Percentiles rank a stretch among this genome's conserved stretches.
These are phyloP conservation scores for Morelia viridis DNA, from an alignment of 2,797 vertebrate genomes.

Conservation along the genomic window DNA sequence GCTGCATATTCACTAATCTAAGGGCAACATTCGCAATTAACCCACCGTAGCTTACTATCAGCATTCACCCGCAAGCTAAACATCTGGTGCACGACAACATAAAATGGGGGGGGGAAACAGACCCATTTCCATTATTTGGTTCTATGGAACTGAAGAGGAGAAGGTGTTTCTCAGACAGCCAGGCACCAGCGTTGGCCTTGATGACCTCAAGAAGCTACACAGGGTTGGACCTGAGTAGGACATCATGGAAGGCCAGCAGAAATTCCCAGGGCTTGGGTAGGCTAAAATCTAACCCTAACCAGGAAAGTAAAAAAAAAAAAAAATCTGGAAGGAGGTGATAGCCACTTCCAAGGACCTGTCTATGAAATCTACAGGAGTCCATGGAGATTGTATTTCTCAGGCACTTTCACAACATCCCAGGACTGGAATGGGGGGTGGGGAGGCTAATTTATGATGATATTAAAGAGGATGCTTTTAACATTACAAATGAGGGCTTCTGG, in stretches of 20 bases:
- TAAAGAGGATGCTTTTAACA: slow-evolving; percentile 52
- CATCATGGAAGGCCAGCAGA: background rate
- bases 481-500: slow-evolving; percentile 68
- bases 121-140: slow-evolving; percentile 77
- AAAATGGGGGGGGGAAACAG: slow-evolving; percentile 63
- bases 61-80: slow-evolving; percentile 62
- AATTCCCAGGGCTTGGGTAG: background rate
- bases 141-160: slow-evolving; percentile 68
- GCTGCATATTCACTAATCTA: slow-evolving; percentile 62
- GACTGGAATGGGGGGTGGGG: slow-evolving; percentile 24
- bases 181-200: background rate
- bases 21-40: slow-evolving; percentile 67
- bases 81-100: slow-evolving; percentile 59
- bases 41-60: slow-evolving; percentile 49
- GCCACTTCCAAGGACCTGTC: too few species aligned
- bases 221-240: background rate
- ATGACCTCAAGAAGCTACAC: background rate
- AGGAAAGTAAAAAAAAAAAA: background rate
- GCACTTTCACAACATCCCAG: slow-evolving; percentile 66
- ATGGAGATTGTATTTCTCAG: slow-evolving; percentile 16
- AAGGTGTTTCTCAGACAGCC: slow-evolving; percentile 44
- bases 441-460: background rate
- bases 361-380: background rate
- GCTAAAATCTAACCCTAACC: background rate
- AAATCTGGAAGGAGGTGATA: too few species aligned